Evolutionary conservation across 2,113 vertebrate species (phyloP), one percentile per base, ranked within the genome.

Genomic region (Centropus bengalensis): DNA sequence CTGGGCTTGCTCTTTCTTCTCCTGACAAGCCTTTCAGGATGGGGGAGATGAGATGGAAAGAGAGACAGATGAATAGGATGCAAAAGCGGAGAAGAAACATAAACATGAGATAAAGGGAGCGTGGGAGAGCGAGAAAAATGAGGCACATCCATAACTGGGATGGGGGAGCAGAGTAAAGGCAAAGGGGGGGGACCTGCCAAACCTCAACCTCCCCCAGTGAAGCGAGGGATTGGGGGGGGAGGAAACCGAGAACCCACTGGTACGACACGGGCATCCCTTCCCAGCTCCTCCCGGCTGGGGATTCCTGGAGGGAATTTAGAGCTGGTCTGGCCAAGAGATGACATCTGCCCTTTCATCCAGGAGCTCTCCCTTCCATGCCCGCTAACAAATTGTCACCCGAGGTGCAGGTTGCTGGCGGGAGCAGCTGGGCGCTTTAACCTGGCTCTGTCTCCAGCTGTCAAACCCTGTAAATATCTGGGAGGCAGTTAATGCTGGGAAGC

Each of bases 11-110:
- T 59, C 88, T 86, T 94, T 93, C 89, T 96, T 89, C 89, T 88
- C 70, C 59, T 96, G 93, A 95, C 85, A 87, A 95, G 77, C 66
- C 89, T 94, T 96, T 96, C 85, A 86, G 91, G 85, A 44, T 16
- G 66, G 63, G 51, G 74, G 62, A 91, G 91, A 83, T 64, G 77
- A 91, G 66, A 93, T 58, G 55, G 94, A 87, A 82, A 80, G 67
- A 59, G 86, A 94, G 86, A 60, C 32, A 76, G 83, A 94, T 86
- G 67, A 91, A 96, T 91, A 71, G 70, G 74, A 89, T 86, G 84
- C 70, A 82, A 83, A 95, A 91, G 68, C 8, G 0, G 47, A 5
- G 54, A 70, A 55, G 66, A 59, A 78, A 83, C 87, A 71, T 38
- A 92, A 95, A 89, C 54, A 54, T 4, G 63, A 90, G 69, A 86